A percentile compares a stretch with the other conserved stretches of the same genome.
These are phyloP conservation scores for Drosophila colorata DNA, from an alignment of 2,888 invertebrate species.

Conservation along the genomic window DNA sequence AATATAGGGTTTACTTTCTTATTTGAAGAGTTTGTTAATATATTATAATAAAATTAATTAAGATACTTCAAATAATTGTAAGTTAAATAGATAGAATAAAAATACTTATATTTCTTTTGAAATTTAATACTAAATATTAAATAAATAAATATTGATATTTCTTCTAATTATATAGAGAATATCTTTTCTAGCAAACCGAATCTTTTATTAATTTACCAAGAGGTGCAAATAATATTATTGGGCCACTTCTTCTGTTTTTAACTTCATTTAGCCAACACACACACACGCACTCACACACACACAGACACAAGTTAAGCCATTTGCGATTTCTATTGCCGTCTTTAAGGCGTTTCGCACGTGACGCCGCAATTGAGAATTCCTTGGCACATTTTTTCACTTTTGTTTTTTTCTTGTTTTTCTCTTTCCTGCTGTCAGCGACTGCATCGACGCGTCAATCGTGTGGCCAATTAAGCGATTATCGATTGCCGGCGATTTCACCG, in stretches of 20 bases:
- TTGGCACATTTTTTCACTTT: conserved; percentile 13
- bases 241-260: not conserved
- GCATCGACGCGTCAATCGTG: conserved; percentile 51
- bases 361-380: conserved; percentile 39
- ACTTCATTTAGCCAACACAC: conserved; percentile 17
- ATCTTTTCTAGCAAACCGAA: too few species aligned
- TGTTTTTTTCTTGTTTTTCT: not conserved
- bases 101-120: too few species aligned
- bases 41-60: too few species aligned
- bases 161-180: too few species aligned
- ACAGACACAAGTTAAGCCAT: conserved; percentile 17
- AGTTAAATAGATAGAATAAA: too few species aligned
- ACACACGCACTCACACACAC: not conserved
- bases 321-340: conserved; percentile 22
- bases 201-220: not conserved
- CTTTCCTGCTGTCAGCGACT: conserved; percentile 22
- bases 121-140: too few species aligned
- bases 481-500: conserved; percentile 40
- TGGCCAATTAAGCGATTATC: conserved; percentile 71
- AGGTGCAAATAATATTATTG: not conserved
- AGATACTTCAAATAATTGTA: too few species aligned
- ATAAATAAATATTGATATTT: too few species aligned
- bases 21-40: too few species aligned
- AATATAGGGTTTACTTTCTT: too few species aligned
- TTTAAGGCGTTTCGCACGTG: conserved; percentile 25